Evolutionary conservation across 2,888 invertebrate genomes (phyloP).

Genomic region (Philonicus albiceps): DNA sequence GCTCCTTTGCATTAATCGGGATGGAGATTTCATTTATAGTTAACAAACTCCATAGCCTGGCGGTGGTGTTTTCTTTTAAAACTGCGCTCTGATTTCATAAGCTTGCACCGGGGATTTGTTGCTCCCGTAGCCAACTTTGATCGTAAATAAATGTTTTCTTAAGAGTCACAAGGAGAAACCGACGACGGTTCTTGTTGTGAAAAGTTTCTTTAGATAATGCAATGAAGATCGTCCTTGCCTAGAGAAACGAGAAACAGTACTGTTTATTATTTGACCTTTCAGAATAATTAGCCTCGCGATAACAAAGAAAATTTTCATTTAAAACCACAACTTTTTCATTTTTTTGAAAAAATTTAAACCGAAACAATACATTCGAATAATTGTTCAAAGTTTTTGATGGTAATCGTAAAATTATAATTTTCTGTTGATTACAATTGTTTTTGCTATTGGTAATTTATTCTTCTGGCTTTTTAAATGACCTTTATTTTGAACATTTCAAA

Average conservation of each 20-base stretch:
- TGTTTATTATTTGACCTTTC: background rate
- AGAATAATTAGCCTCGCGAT: background rate
- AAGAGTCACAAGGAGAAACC: background rate
- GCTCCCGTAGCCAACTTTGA: background rate
- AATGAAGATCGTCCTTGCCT: background rate
- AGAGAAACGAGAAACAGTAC: background rate
- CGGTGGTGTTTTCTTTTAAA: background rate
- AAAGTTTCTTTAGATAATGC: background rate
- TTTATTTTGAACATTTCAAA: too few relatives aligned
- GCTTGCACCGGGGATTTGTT: background rate
- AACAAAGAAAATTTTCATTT: background rate
- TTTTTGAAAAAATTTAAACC: background rate
- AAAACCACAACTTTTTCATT: background rate
- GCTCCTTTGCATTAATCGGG: constrained; percentile 16
- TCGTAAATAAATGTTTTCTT: constrained; percentile 5
- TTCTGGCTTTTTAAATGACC: too few relatives aligned
- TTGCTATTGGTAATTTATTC: background rate
- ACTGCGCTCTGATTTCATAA: constrained; percentile 8
- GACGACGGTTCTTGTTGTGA: background rate
- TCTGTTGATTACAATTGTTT: background rate
- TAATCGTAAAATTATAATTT: background rate
- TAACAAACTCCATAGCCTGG: background rate
- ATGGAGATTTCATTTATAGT: constrained; percentile 26
- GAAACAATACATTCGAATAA: background rate
- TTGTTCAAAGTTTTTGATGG: background rate